phyloP scores from a whole-genome alignment of 2,888 invertebrate genomes.

The Drosophila ochracea region DNA sequence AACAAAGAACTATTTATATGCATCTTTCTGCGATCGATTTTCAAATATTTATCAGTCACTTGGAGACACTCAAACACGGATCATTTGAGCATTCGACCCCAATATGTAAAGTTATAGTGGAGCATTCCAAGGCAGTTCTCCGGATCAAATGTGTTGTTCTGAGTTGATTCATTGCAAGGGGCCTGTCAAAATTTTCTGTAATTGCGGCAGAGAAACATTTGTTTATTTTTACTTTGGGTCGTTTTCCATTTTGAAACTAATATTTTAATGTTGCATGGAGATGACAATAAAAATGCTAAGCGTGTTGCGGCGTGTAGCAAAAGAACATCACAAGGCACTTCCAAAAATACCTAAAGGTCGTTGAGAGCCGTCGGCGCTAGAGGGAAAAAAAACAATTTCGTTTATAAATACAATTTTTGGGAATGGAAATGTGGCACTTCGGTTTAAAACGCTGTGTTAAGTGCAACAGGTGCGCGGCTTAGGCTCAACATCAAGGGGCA shows the following conservation, averaged over 20 bases:
- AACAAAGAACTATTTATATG: neutral
- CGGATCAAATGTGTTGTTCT: slow-evolving; percentile 25
- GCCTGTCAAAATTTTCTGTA: slow-evolving; percentile 58
- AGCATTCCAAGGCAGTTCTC: neutral
- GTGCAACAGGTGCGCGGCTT: slow-evolving; percentile 60
- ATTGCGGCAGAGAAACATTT: slow-evolving; percentile 53
- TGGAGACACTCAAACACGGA: neutral
- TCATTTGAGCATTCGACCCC: slow-evolving; percentile 29
- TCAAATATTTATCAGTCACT: slow-evolving; percentile 15
- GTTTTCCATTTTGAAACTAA: slow-evolving; percentile 57
- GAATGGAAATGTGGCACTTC: slow-evolving; percentile 9
- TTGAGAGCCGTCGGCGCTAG: slow-evolving; percentile 14
- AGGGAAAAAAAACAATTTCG: neutral
- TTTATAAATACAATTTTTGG: slow-evolving; percentile 24
- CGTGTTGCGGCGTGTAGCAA: slow-evolving; percentile 21
- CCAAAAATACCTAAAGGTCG: slow-evolving; percentile 24
- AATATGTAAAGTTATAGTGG: slow-evolving; percentile 23
- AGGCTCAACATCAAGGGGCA: neutral
- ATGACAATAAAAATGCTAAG: slow-evolving; percentile 47
- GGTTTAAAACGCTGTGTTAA: slow-evolving; percentile 8
- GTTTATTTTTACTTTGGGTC: slow-evolving; percentile 54
- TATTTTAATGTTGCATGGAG: slow-evolving; percentile 63
- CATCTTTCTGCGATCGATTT: neutral
- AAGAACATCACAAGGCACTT: slow-evolving; percentile 10
- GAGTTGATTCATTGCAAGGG: slow-evolving; percentile 39